Evolutionary conservation across 2,797 vertebrate species (phyloP).

Genomic region (Emydoidea blandingii): DNA sequence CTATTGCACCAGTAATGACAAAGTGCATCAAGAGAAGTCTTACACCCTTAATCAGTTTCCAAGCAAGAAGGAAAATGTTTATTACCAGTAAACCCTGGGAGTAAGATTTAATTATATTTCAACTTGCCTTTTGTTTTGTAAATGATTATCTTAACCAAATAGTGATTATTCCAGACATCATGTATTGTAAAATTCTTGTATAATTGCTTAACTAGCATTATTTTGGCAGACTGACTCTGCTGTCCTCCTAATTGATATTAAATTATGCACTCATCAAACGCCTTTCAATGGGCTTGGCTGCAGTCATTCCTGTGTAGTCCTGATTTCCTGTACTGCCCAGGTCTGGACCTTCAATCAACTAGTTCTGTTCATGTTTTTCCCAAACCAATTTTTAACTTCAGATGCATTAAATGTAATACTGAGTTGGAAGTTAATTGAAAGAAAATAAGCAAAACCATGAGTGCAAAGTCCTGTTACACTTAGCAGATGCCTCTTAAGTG

Average conservation of each 20-base stretch:
- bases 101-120: rapidly evolving
- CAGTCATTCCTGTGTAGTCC: neutral
- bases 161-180: neutral
- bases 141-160: neutral
- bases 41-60: neutral
- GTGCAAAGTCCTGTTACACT: neutral
- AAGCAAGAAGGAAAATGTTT: neutral
- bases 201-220: neutral
- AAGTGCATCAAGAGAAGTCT: neutral
- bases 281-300: neutral
- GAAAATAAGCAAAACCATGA: neutral
- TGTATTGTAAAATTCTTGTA: neutral
- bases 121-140: neutral
- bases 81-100: neutral
- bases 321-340: rapidly evolving
- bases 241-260: neutral
- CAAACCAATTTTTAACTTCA: neutral
- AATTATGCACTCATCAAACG: neutral
- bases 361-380: neutral
- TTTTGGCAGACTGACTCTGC: neutral
- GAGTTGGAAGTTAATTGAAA: neutral
- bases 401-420: rapidly evolving
- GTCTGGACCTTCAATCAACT: neutral
- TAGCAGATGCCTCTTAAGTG: neutral
- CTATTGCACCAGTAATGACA: neutral